Conservation (phyloP, 2,797 vertebrate genomes). For the Parauchenoglanis punctatus region DNA sequence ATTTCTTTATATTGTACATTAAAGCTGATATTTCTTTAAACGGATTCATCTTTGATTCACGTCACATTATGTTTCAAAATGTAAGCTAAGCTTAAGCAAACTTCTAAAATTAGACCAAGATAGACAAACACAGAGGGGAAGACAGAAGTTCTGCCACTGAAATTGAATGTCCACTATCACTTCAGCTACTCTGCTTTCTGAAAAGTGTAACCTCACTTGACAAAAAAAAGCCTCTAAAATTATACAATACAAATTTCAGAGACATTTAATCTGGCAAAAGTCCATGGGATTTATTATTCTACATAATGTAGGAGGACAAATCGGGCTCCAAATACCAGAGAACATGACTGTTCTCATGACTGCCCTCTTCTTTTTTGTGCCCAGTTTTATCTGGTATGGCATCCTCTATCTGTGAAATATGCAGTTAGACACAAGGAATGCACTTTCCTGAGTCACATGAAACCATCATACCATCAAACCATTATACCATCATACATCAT, state of each 20-base stretch:
- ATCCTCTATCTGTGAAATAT: conserved; percentile 7
- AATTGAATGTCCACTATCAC: not conserved
- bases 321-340: not conserved
- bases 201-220: not conserved
- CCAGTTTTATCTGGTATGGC: not conserved
- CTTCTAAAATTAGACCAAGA: not conserved
- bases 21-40: not conserved
- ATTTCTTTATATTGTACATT: not conserved
- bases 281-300: not conserved
- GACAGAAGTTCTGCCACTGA: not conserved
- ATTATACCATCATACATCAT: too few species aligned
- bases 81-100: not conserved
- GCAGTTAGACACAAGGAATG: conserved; percentile 17
- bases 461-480: too few species aligned
- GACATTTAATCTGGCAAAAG: not conserved
- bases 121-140: not conserved
- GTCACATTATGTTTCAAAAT: not conserved
- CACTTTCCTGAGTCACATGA: not conserved
- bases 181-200: not conserved
- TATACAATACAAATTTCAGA: not conserved
- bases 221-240: not conserved
- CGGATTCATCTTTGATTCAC: not conserved
- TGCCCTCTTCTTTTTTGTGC: not conserved
- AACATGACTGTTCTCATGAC: not conserved
- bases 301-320: not conserved